Base-by-base conservation (phyloP, 2,888 invertebrate species). In the Strigamia crassipes region DNA sequence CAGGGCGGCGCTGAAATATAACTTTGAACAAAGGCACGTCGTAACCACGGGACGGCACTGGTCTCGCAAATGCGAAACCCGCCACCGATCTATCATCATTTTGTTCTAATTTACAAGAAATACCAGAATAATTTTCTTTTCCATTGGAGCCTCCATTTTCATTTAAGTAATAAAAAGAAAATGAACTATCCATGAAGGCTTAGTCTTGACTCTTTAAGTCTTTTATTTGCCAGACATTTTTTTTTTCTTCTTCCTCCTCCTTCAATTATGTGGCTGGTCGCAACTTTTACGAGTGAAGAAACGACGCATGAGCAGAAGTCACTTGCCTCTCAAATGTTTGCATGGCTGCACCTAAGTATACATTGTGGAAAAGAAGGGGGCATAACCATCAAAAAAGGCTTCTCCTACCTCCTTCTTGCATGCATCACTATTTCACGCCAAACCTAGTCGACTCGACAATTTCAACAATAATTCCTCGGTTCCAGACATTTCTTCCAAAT, bases 251-350 rank as follows among this genome's bases (percentile, higher is more conserved):
- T 23, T 66, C 61, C 23, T 66, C 21, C 61, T 66, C 61, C 23
- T 66, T 66, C 61, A 66, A 66, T 66, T 66, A 66, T 66, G 61
- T 66, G 61, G 61, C 61, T 66, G 61, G 61, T 66, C 61, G 61
- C 61, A 66, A 66, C 61, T 66, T 66, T 66, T 66, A 66, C 61
- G 61, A 66, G 61, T 66, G 21, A 66, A 66, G 61, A 66, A 66
- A 66, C 61, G 61, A 66, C 61, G 61, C 61, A 66, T 66, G 61
- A 66, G 61, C 61, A 66, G 61, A 66, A 66, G 61, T 66, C 61
- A 66, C 61, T 66, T 66, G 61, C 61, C 61, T 66, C 61, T 66
- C 61, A 66, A 66, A 66, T 66, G 61, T 66, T 66, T 66, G 61
- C 61, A 66, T 66, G 61, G 61, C 61, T 66, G 61, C 61, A 66